Evolutionary conservation across 2,797 vertebrate genomes (phyloP).

Genomic region (Anisognathus igniventris): DNA sequence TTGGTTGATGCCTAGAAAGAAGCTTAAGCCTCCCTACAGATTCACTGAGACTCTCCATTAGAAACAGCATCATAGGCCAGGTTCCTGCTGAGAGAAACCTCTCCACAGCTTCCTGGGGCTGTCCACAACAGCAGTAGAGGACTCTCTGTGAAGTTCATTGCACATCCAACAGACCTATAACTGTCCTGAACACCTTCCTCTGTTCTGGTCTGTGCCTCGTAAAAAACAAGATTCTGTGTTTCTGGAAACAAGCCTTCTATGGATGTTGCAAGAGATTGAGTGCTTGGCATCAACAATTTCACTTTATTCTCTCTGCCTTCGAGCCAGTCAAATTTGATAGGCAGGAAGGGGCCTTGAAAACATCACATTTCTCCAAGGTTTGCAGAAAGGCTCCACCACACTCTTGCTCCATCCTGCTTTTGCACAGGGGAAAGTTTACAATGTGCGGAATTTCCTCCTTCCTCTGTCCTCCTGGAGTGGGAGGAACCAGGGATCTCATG

Average conservation of each 20-base stretch:
- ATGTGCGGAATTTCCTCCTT: background rate
- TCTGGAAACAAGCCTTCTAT: background rate
- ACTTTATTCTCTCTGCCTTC: background rate
- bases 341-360: background rate
- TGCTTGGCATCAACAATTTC: background rate
- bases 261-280: background rate
- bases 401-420: background rate
- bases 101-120: background rate
- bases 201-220: background rate
- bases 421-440: background rate
- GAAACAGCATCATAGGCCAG: background rate
- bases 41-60: background rate
- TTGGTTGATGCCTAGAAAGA: slow-evolving; percentile 46
- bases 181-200: background rate
- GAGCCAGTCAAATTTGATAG: background rate
- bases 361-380: background rate
- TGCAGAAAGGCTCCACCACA: background rate
- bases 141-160: background rate
- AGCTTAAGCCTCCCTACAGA: background rate
- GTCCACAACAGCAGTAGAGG: background rate
- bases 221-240: background rate
- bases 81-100: background rate
- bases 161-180: background rate
- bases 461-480: background rate
- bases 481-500: fast-evolving